These are phyloP conservation scores for Saccopteryx bilineata DNA, from an alignment of 2,113 vertebrate genomes.

Conservation along the genomic window DNA sequence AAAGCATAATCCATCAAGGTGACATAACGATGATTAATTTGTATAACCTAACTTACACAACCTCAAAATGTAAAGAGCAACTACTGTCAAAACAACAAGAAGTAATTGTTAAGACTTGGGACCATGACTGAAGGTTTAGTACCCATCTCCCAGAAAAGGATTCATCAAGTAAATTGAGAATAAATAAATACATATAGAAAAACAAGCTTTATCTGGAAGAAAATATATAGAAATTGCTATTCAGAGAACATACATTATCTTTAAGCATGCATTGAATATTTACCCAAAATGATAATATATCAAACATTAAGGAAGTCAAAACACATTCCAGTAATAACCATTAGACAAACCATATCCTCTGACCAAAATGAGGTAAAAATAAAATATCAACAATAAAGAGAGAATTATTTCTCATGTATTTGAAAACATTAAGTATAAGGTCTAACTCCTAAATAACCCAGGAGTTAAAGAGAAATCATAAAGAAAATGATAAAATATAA, in stretches of 20 bases:
- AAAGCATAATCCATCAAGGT: neutral
- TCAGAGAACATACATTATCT: neutral
- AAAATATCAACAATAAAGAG: neutral
- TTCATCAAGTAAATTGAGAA: neutral
- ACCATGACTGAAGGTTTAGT: neutral
- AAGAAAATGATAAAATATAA: neutral
- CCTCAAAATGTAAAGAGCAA: neutral
- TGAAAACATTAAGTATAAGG: neutral
- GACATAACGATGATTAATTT: neutral
- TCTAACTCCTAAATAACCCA: neutral
- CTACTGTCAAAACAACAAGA: neutral
- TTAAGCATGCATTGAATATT: neutral
- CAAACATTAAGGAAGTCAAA: neutral
- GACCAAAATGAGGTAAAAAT: conserved; percentile 9
- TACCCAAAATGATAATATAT: neutral
- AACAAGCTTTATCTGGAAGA: neutral
- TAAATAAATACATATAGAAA: neutral
- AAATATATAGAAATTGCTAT: neutral
- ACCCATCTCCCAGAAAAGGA: neutral
- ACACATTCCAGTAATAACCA: neutral
- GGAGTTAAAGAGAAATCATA: neutral
- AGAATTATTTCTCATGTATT: neutral
- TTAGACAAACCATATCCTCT: neutral
- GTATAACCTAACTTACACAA: neutral
- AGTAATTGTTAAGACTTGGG: neutral